A percentile compares a stretch with the other conserved stretches of the same genome.
phyloP scores from a whole-genome alignment of 2,888 invertebrate genomes.

The Druceiella hillmani region DNA sequence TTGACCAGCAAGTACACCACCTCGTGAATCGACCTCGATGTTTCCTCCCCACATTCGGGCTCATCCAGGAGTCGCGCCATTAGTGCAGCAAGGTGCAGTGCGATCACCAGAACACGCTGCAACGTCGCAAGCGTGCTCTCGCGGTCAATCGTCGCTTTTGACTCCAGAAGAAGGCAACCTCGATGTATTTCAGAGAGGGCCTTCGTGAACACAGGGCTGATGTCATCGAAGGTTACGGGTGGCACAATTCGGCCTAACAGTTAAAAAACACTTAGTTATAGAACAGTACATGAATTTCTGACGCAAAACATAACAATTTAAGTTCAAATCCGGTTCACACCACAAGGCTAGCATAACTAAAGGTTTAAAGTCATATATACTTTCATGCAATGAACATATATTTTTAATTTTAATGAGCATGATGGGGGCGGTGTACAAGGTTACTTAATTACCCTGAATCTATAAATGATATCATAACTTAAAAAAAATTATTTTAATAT shows the following conservation, averaged over 20 bases:
- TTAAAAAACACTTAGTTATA: too few relatives aligned
- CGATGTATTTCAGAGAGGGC: constrained; percentile 71
- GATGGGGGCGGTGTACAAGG: too few relatives aligned
- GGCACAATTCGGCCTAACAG: constrained; percentile 70
- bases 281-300: too few relatives aligned
- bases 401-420: too few relatives aligned
- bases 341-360: too few relatives aligned
- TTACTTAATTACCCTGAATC: too few relatives aligned
- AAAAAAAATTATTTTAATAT: too few relatives aligned
- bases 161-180: constrained; percentile 56
- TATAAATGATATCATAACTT: too few relatives aligned
- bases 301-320: too few relatives aligned
- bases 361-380: too few relatives aligned
- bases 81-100: constrained; percentile 76
- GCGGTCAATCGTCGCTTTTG: constrained; percentile 57
- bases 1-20: constrained; percentile 74
- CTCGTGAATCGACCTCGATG: constrained; percentile 58
- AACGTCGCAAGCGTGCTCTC: constrained; percentile 67
- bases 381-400: too few relatives aligned
- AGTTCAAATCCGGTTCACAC: too few relatives aligned
- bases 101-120: constrained; percentile 80
- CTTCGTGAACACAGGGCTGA: constrained; percentile 76
- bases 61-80: constrained; percentile 62
- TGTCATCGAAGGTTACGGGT: constrained; percentile 74
- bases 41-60: constrained; percentile 44